Evolutionary conservation across 2,113 vertebrate genomes (phyloP), one percentile per base, ranked within the genome.

Genomic region (Etheostoma cragini): DNA sequence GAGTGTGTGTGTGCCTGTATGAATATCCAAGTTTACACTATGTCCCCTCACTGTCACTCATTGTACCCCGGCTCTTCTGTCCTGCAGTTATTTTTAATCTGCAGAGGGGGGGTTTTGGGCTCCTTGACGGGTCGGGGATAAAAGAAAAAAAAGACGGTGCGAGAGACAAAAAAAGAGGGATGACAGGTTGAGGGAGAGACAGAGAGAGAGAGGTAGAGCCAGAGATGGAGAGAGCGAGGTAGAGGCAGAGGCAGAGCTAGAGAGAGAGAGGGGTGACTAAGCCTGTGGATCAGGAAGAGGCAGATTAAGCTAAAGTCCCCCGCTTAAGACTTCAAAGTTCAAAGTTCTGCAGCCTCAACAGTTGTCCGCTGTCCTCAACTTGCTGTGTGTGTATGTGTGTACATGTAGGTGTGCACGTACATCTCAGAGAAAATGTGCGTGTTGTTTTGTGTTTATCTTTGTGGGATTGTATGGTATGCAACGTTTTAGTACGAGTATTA

Each of bases 261-360:
- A 46, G 86, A 50, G 80, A 21, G 72, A 67, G 74, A 53, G 88
- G 75, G 82, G 88, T 62, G 67, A 58, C 88, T 94, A 95, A 95
- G 94, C 91, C 87, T 19, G 47, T 24, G 92, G 93, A 95, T 95
- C 93, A 94, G 87, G 72, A 85, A 89, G 85, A 89, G 87, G 84
- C 85, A 92, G 93, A 94, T 95, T 94, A 95, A 91, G 78, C 91
- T 85, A 90, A 92, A 94, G 92, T 92, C 91, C 74, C 85, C 90
- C 77, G 91, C 93, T 94, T 94, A 94, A 92, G 92, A 93, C 93
- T 90, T 94, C 92, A 95, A 93, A 95, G 93, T 94, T 91, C 92
- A 94, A 83, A 87, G 87, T 66, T 38, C 76, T 53, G 74, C 76
- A 81, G 84, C 77, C 79, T 73, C 79, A 82, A 80, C 91, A 93